Base-by-base conservation (phyloP, 2,797 vertebrate genomes). In the Aldrovandia affinis region DNA sequence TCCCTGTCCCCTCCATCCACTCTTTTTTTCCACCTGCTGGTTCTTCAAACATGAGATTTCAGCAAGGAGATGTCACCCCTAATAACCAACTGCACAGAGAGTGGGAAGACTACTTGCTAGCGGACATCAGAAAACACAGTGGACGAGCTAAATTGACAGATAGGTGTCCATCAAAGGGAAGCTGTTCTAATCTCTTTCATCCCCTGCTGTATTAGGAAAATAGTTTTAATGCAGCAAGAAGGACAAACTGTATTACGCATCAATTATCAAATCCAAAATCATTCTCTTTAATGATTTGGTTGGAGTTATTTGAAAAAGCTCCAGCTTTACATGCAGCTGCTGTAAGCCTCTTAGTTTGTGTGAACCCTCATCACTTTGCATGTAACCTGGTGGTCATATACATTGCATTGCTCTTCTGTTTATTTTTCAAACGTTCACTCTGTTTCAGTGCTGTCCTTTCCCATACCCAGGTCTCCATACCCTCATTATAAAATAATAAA, bases 391-490 rank as follows among this genome's bases (percentile, higher is more conserved):
- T 44, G 73, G 73, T 77, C 42, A 77, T 25, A 77, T 77, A 44
- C 68, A 77, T 77, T 47, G 44, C 39, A 47, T 20, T 77, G 73
- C 22, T 20, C 42, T 14, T 77, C 39, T 18, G 22, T 77, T 77
- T 77, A 77, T 77, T 77, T 77, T 44, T 22, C 39, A 77, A 42
- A n/a, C 73, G 2, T 77, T 47, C 73, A 9, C 42, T 47, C 89
- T 86, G 44, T 88, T 88, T 89, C 85, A 88, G 87, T 84, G 85
- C 88, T 89, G 87, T 86, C 83, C 61, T 89, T 93, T 93, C 86
- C 92, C 90, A 91, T 90, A 87, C 86, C 83, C 85, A 88, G 78
- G 12, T 79, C 78, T 47, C 73, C 73, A 44, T 22, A n/a, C 73
- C 25, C 47, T 54, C 87, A 81, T 86, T 87, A 87, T 85, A 65